Conservation (phyloP, 2,797 vertebrate genomes). For the Limnodromus scolopaceus region DNA sequence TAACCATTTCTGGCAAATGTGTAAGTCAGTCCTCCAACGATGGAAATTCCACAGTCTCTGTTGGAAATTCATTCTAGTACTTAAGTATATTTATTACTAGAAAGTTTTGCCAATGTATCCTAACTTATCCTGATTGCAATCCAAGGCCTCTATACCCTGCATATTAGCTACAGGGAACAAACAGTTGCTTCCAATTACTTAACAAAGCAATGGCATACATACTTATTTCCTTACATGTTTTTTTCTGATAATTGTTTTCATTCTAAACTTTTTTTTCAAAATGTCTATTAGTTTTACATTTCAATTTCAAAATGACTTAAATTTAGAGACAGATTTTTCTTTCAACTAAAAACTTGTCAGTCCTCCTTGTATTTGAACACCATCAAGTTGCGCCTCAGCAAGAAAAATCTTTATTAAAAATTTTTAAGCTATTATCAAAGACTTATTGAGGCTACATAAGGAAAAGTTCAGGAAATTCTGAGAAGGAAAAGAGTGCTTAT, state of each 20-base stretch:
- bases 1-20: not conserved
- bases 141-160: not conserved
- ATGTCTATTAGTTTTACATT: not conserved
- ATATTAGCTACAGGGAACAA: not conserved
- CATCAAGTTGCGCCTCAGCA: not conserved
- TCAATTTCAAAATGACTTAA: not conserved
- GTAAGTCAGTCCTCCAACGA: not conserved
- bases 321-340: not conserved
- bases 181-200: not conserved
- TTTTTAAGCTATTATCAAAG: not conserved
- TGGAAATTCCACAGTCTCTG: not conserved
- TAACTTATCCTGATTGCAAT: not conserved
- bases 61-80: not conserved
- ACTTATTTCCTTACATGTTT: not conserved
- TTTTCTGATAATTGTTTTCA: not conserved
- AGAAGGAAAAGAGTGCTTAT: not conserved
- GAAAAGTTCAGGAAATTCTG: not conserved
- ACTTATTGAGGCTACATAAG: not conserved
- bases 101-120: not conserved
- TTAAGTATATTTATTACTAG: not conserved
- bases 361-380: not conserved
- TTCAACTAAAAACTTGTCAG: not conserved
- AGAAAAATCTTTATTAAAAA: not conserved
- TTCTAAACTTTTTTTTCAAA: not conserved
- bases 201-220: not conserved